phyloP scores from a whole-genome alignment of 2,797 vertebrate species.

The Scolopax rusticola region DNA sequence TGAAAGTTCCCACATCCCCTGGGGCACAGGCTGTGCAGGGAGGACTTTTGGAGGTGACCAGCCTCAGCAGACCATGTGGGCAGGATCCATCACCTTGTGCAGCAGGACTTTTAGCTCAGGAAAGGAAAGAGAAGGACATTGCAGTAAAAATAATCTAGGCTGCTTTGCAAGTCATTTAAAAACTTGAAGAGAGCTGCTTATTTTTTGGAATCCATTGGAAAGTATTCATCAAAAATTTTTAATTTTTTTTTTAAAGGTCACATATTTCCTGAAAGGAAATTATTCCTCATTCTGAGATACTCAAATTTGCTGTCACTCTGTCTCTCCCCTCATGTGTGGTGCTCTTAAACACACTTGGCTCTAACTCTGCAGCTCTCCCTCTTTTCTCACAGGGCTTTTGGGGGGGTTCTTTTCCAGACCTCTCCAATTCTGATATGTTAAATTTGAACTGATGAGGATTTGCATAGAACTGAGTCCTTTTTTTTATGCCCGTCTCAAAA shows the following conservation, averaged over 20 bases:
- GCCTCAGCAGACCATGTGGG: neutral
- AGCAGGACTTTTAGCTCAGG: neutral
- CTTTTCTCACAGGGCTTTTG: neutral
- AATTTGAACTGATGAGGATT: neutral
- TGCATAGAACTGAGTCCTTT: neutral
- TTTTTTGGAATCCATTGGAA: neutral
- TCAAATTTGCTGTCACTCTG: slow-evolving; percentile 18
- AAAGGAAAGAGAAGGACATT: neutral
- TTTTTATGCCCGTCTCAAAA: neutral
- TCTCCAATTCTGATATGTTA: neutral
- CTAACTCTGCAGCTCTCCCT: slow-evolving; percentile 18
- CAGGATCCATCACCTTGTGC: neutral
- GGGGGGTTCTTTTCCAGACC: neutral
- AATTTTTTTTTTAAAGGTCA: neutral
- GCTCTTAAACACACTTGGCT: slow-evolving; percentile 5
- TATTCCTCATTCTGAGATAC: slow-evolving; percentile 36
- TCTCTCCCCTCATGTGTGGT: neutral
- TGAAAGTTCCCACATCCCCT: neutral
- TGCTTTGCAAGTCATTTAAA: slow-evolving; percentile 1
- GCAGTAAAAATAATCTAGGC: neutral
- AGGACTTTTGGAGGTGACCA: neutral
- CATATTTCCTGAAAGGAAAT: slow-evolving; percentile 51
- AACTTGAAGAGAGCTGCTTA: neutral
- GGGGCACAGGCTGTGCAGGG: neutral
- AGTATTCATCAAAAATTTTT: neutral